phyloP scores from a whole-genome alignment of 1,140 invertebrate species.

The Eupeodes corollae region DNA sequence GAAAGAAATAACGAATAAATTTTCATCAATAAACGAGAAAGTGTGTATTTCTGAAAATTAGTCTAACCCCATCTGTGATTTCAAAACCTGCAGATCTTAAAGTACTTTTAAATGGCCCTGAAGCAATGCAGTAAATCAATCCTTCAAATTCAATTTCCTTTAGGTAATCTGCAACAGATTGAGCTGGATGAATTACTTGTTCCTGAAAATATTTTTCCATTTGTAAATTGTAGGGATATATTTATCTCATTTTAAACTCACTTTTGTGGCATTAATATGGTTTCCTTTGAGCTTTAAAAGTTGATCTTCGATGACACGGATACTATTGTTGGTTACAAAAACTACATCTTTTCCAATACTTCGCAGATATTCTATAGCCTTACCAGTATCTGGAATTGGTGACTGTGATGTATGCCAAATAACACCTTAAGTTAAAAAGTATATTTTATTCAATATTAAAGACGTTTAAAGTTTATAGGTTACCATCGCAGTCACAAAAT shows the following conservation, averaged over 20 bases:
- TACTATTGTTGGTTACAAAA: slow-evolving; percentile 58
- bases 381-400: slow-evolving; percentile 40
- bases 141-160: slow-evolving; percentile 31
- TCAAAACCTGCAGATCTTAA: slow-evolving; percentile 31
- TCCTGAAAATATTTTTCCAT: too few species aligned
- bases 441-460: background rate
- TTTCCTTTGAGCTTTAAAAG: slow-evolving; percentile 29
- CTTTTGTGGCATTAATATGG: slow-evolving; percentile 34
- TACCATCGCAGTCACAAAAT: slow-evolving; percentile 40
- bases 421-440: slow-evolving; percentile 39
- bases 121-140: slow-evolving; percentile 28
- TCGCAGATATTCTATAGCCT: slow-evolving; percentile 42
- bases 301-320: slow-evolving; percentile 29
- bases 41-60: background rate
- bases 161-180: slow-evolving; percentile 32
- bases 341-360: slow-evolving; percentile 51
- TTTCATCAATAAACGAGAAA: background rate
- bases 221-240: background rate
- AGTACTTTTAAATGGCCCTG: slow-evolving; percentile 11
- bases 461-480: background rate
- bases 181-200: slow-evolving; percentile 29
- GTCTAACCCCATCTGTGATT: slow-evolving; percentile 30
- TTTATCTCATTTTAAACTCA: slow-evolving; percentile 1
- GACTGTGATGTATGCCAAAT: slow-evolving; percentile 40
- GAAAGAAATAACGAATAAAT: background rate